Conservation (phyloP, 2,888 invertebrate genomes). For the Crossocerus cetratus region DNA sequence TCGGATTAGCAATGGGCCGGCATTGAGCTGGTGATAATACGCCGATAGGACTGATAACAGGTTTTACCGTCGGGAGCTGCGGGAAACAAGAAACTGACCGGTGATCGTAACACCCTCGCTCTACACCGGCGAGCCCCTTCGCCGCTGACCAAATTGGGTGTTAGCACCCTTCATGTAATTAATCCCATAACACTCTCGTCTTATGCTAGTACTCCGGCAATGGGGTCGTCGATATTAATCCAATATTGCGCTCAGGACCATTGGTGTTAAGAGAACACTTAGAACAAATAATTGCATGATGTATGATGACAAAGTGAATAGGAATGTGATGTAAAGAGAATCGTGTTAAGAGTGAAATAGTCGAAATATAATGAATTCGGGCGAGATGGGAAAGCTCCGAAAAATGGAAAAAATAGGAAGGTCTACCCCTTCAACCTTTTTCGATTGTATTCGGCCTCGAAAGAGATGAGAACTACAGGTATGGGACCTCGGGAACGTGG, state of each 20-base stretch:
- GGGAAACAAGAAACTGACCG: constrained; percentile 40
- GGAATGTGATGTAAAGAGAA: too few species aligned
- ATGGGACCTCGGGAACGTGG: not conserved
- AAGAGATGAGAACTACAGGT: too few species aligned
- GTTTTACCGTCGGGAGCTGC: constrained; percentile 28
- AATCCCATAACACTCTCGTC: constrained; percentile 74
- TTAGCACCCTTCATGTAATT: constrained; percentile 75
- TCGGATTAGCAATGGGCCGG: not conserved
- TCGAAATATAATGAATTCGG: too few species aligned
- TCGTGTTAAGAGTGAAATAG: too few species aligned
- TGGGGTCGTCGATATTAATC: constrained; percentile 31
- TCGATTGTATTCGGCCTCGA: too few species aligned
- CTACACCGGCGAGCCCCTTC: constrained; percentile 64
- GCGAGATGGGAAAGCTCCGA: too few species aligned
- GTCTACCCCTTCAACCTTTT: too few species aligned
- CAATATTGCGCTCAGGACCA: not conserved
- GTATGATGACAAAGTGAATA: too few species aligned
- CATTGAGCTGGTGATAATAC: not conserved
- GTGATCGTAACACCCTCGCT: constrained; percentile 52
- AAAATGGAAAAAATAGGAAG: too few species aligned
- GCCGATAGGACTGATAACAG: constrained; percentile 27
- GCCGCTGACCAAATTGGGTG: constrained; percentile 68
- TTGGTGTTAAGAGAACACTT: not conserved
- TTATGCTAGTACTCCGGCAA: constrained; percentile 53
- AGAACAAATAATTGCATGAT: too few species aligned